Percentiles rank a stretch among this genome's conserved stretches.
Evolutionary conservation across 2,888 invertebrate genomes (phyloP).

Genomic region (Bombylius major): DNA sequence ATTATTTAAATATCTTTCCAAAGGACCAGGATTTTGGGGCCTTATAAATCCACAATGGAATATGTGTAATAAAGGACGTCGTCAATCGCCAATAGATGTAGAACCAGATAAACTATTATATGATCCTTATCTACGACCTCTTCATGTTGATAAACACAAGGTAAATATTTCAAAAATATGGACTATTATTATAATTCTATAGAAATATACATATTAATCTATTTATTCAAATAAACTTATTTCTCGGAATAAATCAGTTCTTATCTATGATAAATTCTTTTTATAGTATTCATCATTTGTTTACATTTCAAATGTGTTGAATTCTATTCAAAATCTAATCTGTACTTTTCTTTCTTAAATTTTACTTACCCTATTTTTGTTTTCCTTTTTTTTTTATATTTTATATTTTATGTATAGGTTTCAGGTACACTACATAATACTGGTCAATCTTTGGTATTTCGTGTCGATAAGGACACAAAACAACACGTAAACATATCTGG

Average conservation of each 20-base stretch:
- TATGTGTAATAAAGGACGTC: conserved; percentile 89
- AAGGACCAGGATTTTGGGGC: conserved; percentile 98
- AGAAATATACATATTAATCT: background rate
- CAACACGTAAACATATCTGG: conserved; percentile 91
- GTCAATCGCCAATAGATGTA: conserved; percentile 95
- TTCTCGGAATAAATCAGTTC: background rate
- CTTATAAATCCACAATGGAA: conserved; percentile 97
- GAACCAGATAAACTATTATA: conserved; percentile 89
- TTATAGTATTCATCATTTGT: too few species aligned
- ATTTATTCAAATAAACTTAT: background rate
- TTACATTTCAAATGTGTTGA: too few species aligned
- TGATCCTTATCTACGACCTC: conserved; percentile 84
- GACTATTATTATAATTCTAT: too few species aligned
- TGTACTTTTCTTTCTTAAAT: too few species aligned
- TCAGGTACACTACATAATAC: conserved; percentile 84
- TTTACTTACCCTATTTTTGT: too few species aligned
- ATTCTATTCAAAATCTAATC: too few species aligned
- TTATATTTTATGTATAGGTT: conserved; percentile 43
- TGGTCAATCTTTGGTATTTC: conserved; percentile 86
- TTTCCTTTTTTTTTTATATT: conserved; percentile 2
- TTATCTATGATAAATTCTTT: background rate
- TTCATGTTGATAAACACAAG: conserved; percentile 88
- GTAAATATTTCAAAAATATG: conserved; percentile 40
- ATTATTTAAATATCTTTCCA: conserved; percentile 18
- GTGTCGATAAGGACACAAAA: conserved; percentile 79